These are phyloP conservation scores for Zygaena filipendulae DNA, from an alignment of 2,888 invertebrate species.

Conservation along the genomic window DNA sequence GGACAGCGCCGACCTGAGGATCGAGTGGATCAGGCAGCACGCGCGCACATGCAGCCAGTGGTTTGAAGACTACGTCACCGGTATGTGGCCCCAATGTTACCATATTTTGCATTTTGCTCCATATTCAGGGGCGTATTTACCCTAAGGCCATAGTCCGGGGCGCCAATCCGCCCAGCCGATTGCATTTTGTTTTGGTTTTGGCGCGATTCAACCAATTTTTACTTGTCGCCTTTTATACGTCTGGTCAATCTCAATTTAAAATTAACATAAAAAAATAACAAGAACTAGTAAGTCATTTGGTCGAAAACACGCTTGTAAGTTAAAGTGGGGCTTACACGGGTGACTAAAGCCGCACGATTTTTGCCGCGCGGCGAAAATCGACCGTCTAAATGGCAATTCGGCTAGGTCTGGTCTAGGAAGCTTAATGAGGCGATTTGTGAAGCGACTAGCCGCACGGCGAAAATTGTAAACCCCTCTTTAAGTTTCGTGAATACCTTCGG, in stretches of 20 bases:
- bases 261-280: no score
- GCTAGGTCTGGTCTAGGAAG: no score
- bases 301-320: no score
- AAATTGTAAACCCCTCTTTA: no score
- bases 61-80: conserved; percentile 41
- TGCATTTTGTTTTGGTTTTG: conserved; percentile 11
- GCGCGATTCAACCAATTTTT: no score
- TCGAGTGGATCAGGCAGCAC: conserved; percentile 41
- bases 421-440: no score
- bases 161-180: conserved; percentile 2
- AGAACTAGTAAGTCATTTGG: no score
- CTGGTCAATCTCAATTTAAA: no score
- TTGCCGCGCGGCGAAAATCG: conserved; percentile 17
- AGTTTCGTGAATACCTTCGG: no score
- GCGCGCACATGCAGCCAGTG: conserved; percentile 35
- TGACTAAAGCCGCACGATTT: conserved; percentile 16
- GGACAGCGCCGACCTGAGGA: conserved; percentile 43
- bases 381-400: conserved; percentile 24
- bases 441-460: no score
- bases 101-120: background rate
- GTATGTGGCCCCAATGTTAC: conserved; percentile 20
- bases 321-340: conserved; percentile 15
- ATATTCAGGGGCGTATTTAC: no score
- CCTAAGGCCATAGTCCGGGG: conserved; percentile 12
- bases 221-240: no score